phyloP scores from a whole-genome alignment of 2,797 vertebrate genomes.

The Halcyon chelicuti region DNA sequence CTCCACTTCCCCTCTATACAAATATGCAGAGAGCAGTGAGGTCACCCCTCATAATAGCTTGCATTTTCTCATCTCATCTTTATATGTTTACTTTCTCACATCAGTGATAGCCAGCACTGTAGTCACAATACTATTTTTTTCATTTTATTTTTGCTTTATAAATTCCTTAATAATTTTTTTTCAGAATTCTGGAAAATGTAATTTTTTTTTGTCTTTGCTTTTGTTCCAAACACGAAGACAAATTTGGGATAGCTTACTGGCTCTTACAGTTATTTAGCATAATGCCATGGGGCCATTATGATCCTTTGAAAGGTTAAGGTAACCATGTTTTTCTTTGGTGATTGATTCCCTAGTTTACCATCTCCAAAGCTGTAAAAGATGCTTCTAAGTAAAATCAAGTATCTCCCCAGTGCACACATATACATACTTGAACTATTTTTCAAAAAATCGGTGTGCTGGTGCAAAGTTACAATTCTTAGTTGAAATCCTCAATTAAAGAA shows the following conservation, averaged over 20 bases:
- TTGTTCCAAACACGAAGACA: not conserved
- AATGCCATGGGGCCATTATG: not conserved
- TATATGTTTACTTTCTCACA: not conserved
- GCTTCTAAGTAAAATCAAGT: not conserved
- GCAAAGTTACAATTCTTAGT: not conserved
- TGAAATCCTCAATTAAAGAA: not conserved
- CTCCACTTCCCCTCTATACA: too few species aligned
- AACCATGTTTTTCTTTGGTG: not conserved
- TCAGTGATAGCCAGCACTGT: not conserved
- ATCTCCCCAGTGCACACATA: not conserved
- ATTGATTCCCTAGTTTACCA: not conserved
- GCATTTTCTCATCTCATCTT: not conserved
- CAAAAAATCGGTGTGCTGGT: not conserved
- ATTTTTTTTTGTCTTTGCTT: not conserved
- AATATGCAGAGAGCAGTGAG: too few species aligned
- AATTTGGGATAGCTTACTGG: not conserved
- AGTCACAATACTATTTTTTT: not conserved
- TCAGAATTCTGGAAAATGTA: not conserved
- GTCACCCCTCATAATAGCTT: not conserved
- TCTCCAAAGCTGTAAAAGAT: not conserved
- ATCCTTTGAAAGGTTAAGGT: not conserved
- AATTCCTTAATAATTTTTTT: not conserved
- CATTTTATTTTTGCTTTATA: not conserved
- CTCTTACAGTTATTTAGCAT: not conserved
- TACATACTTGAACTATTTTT: not conserved